Conservation (phyloP, 2,797 vertebrate species). For the Melopsittacus undulatus region DNA sequence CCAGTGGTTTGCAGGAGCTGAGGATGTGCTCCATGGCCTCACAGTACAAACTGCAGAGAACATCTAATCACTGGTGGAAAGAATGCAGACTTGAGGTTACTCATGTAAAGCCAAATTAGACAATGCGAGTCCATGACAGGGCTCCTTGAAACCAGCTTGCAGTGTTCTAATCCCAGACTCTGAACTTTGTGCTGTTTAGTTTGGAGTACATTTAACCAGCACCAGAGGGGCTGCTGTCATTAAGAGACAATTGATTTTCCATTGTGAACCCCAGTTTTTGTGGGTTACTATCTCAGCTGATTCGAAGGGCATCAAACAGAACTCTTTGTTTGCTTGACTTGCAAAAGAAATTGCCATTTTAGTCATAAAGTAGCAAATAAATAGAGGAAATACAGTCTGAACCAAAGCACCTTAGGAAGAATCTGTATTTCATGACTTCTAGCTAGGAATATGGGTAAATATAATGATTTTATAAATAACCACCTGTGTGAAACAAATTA, state of each 20-base stretch:
- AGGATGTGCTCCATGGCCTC: neutral
- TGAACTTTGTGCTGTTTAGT: neutral
- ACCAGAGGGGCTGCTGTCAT: neutral
- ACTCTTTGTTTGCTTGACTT: neutral
- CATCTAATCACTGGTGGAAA: neutral
- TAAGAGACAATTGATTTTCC: constrained; percentile 38
- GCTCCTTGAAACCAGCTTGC: neutral
- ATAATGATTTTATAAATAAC: neutral
- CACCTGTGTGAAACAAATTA: neutral
- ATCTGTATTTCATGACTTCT: neutral
- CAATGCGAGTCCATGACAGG: neutral
- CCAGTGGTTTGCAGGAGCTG: neutral
- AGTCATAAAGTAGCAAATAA: neutral
- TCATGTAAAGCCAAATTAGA: neutral
- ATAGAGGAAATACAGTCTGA: neutral
- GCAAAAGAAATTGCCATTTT: neutral
- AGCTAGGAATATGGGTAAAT: neutral
- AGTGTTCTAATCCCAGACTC: neutral
- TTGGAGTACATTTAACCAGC: neutral
- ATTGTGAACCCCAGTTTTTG: neutral
- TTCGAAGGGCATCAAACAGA: neutral
- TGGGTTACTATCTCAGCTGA: constrained; percentile 2
- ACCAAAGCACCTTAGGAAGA: neutral
- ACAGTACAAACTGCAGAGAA: neutral
- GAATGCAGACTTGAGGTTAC: constrained; percentile 19